phyloP scores from a whole-genome alignment of 2,113 vertebrate genomes.

The Psilopsiagon aurifrons region DNA sequence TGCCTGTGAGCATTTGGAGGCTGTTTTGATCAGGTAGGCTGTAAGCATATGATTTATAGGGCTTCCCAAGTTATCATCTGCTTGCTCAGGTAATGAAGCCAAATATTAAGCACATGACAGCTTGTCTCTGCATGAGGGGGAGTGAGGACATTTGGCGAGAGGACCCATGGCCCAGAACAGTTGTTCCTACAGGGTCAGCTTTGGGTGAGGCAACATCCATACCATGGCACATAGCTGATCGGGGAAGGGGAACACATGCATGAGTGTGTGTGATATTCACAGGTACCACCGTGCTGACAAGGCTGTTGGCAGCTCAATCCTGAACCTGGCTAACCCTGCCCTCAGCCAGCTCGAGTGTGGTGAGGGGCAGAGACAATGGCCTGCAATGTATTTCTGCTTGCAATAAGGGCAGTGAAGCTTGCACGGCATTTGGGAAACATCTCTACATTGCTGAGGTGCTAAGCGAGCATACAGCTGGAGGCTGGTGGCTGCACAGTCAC shows the following conservation, averaged over 20 bases:
- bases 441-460: neutral
- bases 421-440: neutral
- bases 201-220: neutral
- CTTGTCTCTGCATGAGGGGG: rapidly evolving
- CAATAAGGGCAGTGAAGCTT: neutral
- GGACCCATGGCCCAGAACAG: neutral
- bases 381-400: neutral
- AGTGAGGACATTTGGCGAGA: neutral
- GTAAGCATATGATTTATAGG: neutral
- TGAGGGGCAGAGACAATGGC: neutral
- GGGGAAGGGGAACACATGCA: rapidly evolving
- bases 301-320: neutral
- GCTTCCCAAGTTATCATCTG: neutral
- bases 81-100: rapidly evolving
- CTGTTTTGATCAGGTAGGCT: neutral
- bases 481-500: conserved; percentile 1
- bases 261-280: neutral
- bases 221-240: rapidly evolving
- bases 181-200: neutral
- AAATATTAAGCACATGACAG: neutral
- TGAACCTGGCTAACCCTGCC: neutral
- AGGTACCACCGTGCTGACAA: rapidly evolving
- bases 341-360: too few species aligned
- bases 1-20: neutral
- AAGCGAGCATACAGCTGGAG: neutral